Evolutionary conservation across 2,797 vertebrate species (phyloP).

Genomic region (Lagorchestes hirsutus): DNA sequence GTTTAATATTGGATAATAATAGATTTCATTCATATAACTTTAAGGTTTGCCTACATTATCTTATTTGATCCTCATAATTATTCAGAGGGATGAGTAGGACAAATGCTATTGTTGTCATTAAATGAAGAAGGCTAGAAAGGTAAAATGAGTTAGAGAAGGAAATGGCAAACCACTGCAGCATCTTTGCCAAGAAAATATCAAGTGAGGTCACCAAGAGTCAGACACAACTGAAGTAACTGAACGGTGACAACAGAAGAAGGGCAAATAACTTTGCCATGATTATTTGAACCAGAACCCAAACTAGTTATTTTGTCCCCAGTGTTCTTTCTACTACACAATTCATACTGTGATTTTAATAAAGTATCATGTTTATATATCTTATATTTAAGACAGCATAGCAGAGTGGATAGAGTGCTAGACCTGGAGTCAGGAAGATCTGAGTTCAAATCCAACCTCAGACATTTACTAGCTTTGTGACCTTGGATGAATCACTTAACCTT

Average conservation of each 20-base stretch:
- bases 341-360: background rate
- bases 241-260: background rate
- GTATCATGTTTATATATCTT: background rate
- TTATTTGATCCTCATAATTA: background rate
- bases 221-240: background rate
- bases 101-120: background rate
- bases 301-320: background rate
- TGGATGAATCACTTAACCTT: background rate
- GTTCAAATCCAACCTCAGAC: background rate
- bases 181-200: background rate
- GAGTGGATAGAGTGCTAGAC: background rate
- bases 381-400: background rate
- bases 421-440: background rate
- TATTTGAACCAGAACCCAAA: background rate
- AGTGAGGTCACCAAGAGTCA: background rate
- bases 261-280: background rate
- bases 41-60: background rate
- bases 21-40: background rate
- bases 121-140: background rate
- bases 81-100: background rate
- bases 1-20: background rate
- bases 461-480: background rate
- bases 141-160: background rate
- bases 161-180: background rate
- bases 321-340: background rate